These are phyloP conservation scores for Bombylius discolor DNA, from an alignment of 2,888 invertebrate genomes.

Conservation along the genomic window DNA sequence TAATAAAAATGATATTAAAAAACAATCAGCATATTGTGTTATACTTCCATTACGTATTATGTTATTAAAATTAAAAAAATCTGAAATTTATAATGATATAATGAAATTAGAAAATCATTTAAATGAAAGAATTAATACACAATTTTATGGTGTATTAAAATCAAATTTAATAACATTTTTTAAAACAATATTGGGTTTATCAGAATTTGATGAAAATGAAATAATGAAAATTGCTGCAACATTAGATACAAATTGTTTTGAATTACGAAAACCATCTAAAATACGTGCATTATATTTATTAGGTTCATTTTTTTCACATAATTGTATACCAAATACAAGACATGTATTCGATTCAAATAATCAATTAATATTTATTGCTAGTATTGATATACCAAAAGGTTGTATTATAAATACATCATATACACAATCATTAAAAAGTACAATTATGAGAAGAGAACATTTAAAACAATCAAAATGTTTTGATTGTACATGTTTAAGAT, in stretches of 20 bases:
- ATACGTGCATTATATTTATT: constrained; percentile 51
- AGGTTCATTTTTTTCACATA: constrained; percentile 57
- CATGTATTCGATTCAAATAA: constrained; percentile 51
- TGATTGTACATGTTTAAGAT: constrained; percentile 52
- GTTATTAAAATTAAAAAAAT: constrained; percentile 43
- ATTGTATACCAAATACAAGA: constrained; percentile 57
- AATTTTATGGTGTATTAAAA: constrained; percentile 45
- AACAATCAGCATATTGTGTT: constrained; percentile 52
- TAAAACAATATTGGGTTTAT: constrained; percentile 42
- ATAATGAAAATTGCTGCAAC: constrained; percentile 52
- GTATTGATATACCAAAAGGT: constrained; percentile 48
- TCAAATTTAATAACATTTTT: constrained; percentile 50
- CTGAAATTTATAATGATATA: constrained; percentile 28
- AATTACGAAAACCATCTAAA: constrained; percentile 44
- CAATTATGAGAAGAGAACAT: constrained; percentile 49
- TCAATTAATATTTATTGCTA: constrained; percentile 49
- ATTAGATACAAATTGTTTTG: constrained; percentile 58
- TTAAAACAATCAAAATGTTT: constrained; percentile 52
- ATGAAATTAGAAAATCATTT: constrained; percentile 39
- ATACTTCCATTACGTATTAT: constrained; percentile 53
- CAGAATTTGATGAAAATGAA: constrained; percentile 42
- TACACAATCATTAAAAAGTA: constrained; percentile 57
- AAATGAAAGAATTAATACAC: constrained; percentile 45
- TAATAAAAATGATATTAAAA: constrained; percentile 26
- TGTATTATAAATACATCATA: constrained; percentile 54